Evolutionary conservation across 2,888 invertebrate species (phyloP).

Genomic region (Lycophotia porphyrea): DNA sequence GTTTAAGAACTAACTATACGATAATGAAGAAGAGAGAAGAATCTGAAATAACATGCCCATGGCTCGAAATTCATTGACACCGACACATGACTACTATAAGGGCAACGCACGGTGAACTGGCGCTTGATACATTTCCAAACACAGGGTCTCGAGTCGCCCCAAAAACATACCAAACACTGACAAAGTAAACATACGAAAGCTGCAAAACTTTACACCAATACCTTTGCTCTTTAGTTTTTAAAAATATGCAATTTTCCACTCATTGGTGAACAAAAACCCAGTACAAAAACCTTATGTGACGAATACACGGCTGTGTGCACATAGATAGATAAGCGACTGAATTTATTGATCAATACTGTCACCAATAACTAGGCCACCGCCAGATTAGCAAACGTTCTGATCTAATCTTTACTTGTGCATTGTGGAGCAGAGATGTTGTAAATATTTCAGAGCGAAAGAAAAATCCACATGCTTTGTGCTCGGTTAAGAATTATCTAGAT

Average conservation of each 20-base stretch:
- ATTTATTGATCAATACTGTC: constrained; percentile 57
- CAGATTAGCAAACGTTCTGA: constrained; percentile 53
- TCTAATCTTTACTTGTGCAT: constrained; percentile 47
- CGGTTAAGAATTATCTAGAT: background rate
- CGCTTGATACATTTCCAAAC: background rate
- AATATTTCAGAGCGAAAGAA: constrained; percentile 21
- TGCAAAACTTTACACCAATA: background rate
- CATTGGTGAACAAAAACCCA: background rate
- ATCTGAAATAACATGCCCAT: background rate
- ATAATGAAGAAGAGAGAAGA: no score
- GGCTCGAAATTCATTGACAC: background rate
- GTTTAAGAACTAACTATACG: no score
- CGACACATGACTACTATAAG: background rate
- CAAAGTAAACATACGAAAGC: background rate
- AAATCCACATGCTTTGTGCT: constrained; percentile 4
- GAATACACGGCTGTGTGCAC: constrained; percentile 28
- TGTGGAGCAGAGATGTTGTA: constrained; percentile 35
- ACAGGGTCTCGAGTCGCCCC: background rate
- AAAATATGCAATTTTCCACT: constrained; percentile 8
- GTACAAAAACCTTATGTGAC: constrained; percentile 36
- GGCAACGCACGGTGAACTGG: background rate
- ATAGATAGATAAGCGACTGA: constrained; percentile 11
- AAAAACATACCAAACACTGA: background rate
- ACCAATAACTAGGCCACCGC: constrained; percentile 50
- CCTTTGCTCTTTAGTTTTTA: no score